Evolutionary conservation across 2,113 vertebrate genomes (phyloP).

Genomic region (Triplophysa tibetana): DNA sequence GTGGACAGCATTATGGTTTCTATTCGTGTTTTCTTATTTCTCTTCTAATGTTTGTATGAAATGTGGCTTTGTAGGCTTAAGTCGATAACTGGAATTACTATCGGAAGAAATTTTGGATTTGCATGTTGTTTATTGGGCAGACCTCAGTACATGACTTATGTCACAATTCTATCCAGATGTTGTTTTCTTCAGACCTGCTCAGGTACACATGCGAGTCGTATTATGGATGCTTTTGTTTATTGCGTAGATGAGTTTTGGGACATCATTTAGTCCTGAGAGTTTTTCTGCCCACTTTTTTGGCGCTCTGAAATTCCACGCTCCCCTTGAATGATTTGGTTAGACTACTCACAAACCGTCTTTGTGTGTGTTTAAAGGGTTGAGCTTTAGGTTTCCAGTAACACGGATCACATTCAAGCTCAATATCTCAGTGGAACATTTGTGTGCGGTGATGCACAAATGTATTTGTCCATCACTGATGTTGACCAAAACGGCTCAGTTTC

Average conservation of each 20-base stretch:
- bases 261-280: neutral
- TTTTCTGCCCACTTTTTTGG: neutral
- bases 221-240: neutral
- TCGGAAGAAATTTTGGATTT: neutral
- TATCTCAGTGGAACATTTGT: neutral
- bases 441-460: neutral
- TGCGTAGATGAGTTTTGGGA: neutral
- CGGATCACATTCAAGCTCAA: neutral
- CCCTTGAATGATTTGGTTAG: neutral
- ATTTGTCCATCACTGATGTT: conserved; percentile 2
- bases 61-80: neutral
- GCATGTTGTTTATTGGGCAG: neutral
- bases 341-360: neutral
- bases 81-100: neutral
- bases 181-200: neutral
- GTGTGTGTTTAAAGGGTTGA: neutral
- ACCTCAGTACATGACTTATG: neutral
- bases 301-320: neutral
- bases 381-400: conserved; percentile 10
- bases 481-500: conserved; percentile 6
- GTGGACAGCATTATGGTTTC: neutral
- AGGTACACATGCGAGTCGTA: neutral
- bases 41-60: conserved; percentile 13
- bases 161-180: neutral
- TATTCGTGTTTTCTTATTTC: neutral